A percentile compares a stretch with the other conserved stretches of the same genome.
Conservation (phyloP, 2,797 vertebrate species). For the Sarcophilus harrisii region DNA sequence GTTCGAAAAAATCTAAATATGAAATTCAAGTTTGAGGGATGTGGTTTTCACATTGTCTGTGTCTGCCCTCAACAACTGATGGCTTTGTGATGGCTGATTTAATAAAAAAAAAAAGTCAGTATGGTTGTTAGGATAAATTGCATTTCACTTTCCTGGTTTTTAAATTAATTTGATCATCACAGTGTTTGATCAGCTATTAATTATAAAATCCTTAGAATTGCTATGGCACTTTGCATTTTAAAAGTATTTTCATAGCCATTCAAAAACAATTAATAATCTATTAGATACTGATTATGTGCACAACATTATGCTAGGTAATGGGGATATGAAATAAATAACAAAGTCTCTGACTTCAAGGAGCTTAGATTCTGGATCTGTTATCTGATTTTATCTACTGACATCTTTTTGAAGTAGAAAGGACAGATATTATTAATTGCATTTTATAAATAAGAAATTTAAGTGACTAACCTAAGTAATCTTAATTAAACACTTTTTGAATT, state of each 20-base stretch:
- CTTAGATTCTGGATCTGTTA: conserved; percentile 4
- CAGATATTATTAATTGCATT: not conserved
- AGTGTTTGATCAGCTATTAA: conserved; percentile 20
- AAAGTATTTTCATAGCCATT: not conserved
- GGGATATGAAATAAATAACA: not conserved
- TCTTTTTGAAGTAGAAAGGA: conserved; percentile 42
- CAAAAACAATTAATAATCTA: not conserved
- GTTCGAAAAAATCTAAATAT: conserved; percentile 73
- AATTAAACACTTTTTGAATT: conserved; percentile 8
- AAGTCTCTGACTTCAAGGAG: conserved; percentile 31
- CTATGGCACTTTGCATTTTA: not conserved
- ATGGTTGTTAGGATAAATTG: conserved; percentile 24
- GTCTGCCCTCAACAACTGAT: not conserved
- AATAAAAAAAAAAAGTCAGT: not conserved
- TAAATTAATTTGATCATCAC: conserved; percentile 7
- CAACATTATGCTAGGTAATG: not conserved
- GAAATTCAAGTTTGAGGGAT: conserved; percentile 26
- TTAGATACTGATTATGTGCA: not conserved
- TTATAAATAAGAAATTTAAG: conserved; percentile 22
- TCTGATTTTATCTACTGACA: conserved; percentile 49
- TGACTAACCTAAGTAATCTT: not conserved
- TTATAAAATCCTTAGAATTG: conserved; percentile 27
- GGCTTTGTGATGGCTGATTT: conserved; percentile 15
- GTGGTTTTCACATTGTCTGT: not conserved
- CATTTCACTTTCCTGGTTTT: conserved; percentile 30